Percentiles rank a stretch among this genome's conserved stretches.
phyloP scores from a whole-genome alignment of 2,113 vertebrate species.

The Saccopteryx leptura region DNA sequence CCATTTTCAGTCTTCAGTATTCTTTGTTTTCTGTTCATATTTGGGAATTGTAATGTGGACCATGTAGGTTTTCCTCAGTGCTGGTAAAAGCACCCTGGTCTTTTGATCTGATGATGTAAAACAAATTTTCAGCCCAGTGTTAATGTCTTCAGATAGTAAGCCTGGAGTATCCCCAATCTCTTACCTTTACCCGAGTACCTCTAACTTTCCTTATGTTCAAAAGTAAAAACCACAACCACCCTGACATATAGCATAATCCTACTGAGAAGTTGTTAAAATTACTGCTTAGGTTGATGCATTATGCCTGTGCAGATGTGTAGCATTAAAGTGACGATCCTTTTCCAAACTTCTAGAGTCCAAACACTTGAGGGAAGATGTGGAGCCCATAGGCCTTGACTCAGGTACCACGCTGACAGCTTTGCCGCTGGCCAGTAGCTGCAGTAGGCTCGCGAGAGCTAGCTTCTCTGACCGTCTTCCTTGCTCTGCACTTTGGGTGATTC shows the following conservation, averaged over 20 bases:
- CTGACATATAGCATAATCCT: background rate
- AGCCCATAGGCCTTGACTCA: slow-evolving; percentile 78
- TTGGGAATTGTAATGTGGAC: background rate
- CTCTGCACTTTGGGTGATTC: slow-evolving; percentile 47
- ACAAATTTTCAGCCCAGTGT: background rate
- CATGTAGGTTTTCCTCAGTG: background rate
- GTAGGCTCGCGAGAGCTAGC: slow-evolving; percentile 73
- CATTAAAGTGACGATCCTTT: slow-evolving; percentile 61
- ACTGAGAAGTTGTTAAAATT: background rate
- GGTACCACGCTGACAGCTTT: slow-evolving; percentile 71
- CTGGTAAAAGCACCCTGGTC: background rate
- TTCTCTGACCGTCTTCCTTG: slow-evolving; percentile 46
- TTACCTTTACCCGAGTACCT: background rate
- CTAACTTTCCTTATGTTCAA: background rate
- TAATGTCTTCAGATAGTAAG: background rate
- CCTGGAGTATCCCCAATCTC: background rate
- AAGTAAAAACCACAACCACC: background rate
- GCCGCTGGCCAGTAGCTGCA: slow-evolving; percentile 75
- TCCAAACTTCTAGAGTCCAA: slow-evolving; percentile 77
- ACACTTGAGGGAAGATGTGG: slow-evolving; percentile 73
- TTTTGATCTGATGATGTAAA: background rate
- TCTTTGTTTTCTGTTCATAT: background rate
- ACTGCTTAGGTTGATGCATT: background rate
- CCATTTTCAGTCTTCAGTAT: background rate
- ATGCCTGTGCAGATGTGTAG: background rate